Conservation (phyloP, 2,888 invertebrate species). For the Plagiodera versicolora region DNA sequence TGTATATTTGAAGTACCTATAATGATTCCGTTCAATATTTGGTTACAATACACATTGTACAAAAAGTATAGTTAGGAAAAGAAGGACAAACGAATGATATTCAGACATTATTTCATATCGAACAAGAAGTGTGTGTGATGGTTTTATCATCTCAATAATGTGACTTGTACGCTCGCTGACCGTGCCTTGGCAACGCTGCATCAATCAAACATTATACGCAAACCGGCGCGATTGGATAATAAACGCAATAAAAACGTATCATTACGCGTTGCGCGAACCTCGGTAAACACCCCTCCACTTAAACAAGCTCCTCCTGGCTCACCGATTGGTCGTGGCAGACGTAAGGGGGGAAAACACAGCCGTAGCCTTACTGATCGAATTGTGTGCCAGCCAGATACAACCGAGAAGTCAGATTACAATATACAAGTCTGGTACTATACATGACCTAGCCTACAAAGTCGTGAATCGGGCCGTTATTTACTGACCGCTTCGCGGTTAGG, state of each 20-base stretch:
- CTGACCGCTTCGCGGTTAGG: conserved; percentile 7
- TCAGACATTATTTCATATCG: too few species aligned
- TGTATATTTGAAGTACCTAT: too few species aligned
- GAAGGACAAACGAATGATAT: too few species aligned
- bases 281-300: conserved; percentile 50
- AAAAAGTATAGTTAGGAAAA: too few species aligned
- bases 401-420: neutral
- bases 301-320: conserved; percentile 48
- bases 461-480: neutral
- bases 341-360: conserved; percentile 36
- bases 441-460: conserved; percentile 40
- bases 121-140: too few species aligned
- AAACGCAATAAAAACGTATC: conserved; percentile 52
- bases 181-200: neutral
- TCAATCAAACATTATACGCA: conserved; percentile 44
- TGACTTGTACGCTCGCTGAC: neutral
- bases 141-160: too few species aligned
- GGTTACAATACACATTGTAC: too few species aligned
- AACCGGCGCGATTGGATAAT: conserved; percentile 49
- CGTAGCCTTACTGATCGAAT: conserved; percentile 26
- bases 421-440: conserved; percentile 22
- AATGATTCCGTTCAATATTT: too few species aligned
- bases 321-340: conserved; percentile 41
- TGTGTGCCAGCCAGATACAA: conserved; percentile 19
- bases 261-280: conserved; percentile 44